Evolutionary conservation across 2,113 vertebrate genomes (phyloP).

Genomic region (Strix aluco): DNA sequence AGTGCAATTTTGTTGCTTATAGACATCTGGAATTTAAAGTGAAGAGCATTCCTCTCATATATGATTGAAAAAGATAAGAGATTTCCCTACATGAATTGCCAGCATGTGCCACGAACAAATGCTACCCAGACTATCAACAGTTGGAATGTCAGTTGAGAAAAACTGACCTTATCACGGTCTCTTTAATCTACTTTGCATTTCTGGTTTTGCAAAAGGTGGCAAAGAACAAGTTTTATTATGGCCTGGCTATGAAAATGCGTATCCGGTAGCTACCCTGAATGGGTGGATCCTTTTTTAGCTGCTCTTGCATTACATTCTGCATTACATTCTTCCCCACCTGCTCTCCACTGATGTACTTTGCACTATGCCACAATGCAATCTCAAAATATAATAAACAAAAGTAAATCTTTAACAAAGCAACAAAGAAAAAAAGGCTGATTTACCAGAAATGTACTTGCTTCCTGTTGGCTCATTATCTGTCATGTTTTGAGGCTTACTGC

Average conservation of each 20-base stretch:
- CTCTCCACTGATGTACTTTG: not conserved
- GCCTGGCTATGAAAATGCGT: not conserved
- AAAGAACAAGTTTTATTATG: not conserved
- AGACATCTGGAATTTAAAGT: not conserved
- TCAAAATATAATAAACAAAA: not conserved
- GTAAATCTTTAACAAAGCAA: conserved; percentile 2
- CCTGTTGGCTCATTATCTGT: not conserved
- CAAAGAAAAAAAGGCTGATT: not conserved
- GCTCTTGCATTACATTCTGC: not conserved
- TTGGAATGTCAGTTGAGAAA: not conserved
- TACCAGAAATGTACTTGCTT: conserved; percentile 22
- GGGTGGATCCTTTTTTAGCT: not conserved
- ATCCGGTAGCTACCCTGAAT: not conserved
- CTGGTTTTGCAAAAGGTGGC: not conserved
- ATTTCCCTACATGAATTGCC: not conserved
- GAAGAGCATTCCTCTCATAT: not conserved
- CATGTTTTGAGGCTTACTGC: not conserved
- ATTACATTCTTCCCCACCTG: not conserved
- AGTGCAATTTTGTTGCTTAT: not conserved
- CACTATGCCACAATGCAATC: not conserved
- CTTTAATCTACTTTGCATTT: not conserved
- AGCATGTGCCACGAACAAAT: not conserved
- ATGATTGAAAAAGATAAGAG: not conserved
- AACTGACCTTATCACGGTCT: not conserved
- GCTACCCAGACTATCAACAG: not conserved